These are phyloP conservation scores for Drosophila pectinifera DNA, from an alignment of 1,140 invertebrate genomes.

Conservation along the genomic window DNA sequence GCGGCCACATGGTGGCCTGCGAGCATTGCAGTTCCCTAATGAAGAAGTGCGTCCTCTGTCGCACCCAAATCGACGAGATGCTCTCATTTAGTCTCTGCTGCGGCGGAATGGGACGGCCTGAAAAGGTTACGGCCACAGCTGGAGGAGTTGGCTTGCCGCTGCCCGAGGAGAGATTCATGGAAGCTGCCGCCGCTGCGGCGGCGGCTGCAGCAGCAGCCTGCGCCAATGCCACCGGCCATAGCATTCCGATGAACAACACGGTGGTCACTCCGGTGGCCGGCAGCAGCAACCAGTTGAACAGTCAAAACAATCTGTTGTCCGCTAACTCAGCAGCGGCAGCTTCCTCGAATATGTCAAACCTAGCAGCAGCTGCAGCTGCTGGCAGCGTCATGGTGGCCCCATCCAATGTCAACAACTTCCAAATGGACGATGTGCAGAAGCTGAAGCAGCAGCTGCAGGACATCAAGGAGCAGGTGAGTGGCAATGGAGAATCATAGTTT, in stretches of 20 bases:
- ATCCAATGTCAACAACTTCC: conserved; percentile 83
- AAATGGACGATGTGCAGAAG: conserved; percentile 93
- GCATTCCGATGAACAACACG: conserved; percentile 84
- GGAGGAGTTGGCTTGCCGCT: conserved; percentile 14
- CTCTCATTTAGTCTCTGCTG: conserved; percentile 90
- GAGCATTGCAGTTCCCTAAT: conserved; percentile 96
- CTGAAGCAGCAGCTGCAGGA: conserved; percentile 98
- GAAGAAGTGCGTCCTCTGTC: conserved; percentile 98
- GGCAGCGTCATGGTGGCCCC: conserved; percentile 63
- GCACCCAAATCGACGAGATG: conserved; percentile 93
- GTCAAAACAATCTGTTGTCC: conserved; percentile 75
- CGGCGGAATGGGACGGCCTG: conserved; percentile 86
- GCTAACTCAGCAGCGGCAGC: conserved; percentile 59
- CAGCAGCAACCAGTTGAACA: conserved; percentile 68
- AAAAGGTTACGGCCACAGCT: conserved; percentile 84
- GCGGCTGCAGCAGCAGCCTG: conserved; percentile 52
- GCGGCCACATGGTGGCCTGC: conserved; percentile 97
- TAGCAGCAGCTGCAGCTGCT: conserved; percentile 16
- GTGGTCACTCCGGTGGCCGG: conserved; percentile 70
- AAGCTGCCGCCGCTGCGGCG: conserved; percentile 31
- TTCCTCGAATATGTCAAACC: conserved; percentile 51
- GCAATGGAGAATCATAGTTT: background rate
- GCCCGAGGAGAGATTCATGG: conserved; percentile 57
- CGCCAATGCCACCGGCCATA: conserved; percentile 74
- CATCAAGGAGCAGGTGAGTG: conserved; percentile 96